Evolutionary conservation across 2,797 vertebrate genomes (phyloP).

Genomic region (Channa striata): DNA sequence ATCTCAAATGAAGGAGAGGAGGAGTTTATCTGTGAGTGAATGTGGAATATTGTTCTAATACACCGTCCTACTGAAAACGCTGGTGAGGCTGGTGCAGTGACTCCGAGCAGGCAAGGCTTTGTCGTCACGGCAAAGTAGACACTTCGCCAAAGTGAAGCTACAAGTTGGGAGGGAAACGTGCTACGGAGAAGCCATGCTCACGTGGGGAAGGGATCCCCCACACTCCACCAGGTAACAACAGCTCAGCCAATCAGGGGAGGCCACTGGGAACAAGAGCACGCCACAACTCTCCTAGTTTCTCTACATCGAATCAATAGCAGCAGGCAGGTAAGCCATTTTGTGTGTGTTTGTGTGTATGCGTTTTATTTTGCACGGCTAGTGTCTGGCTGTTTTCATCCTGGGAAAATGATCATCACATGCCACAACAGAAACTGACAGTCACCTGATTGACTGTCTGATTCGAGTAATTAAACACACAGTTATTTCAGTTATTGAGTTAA

Average conservation of each 20-base stretch:
- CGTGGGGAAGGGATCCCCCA: conserved; percentile 38
- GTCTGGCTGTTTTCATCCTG: too few relatives aligned
- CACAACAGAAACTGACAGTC: background rate
- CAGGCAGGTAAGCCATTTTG: conserved; percentile 1
- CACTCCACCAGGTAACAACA: conserved; percentile 79
- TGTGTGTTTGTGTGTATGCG: too few relatives aligned
- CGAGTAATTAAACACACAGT: too few relatives aligned
- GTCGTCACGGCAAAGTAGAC: conserved; percentile 37
- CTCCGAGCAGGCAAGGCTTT: conserved; percentile 20
- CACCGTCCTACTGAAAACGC: conserved; percentile 62
- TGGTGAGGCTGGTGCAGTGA: conserved; percentile 25
- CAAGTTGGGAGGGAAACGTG: conserved; percentile 62
- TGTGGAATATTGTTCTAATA: conserved; percentile 51
- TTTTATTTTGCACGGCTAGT: background rate
- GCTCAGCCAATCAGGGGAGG: conserved; percentile 76
- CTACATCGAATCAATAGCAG: conserved; percentile 34
- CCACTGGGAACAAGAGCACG: conserved; percentile 45
- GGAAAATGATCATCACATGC: background rate
- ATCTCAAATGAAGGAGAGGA: conserved; percentile 48
- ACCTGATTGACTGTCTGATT: too few relatives aligned
- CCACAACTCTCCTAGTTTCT: conserved; percentile 37
- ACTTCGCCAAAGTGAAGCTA: conserved; percentile 39
- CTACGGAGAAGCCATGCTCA: conserved; percentile 43
- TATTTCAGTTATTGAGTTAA: too few relatives aligned
- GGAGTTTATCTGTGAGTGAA: conserved; percentile 46